Percentiles rank a stretch among this genome's conserved stretches.
Conservation (phyloP, 2,113 vertebrate genomes). For the Oriolus oriolus region DNA sequence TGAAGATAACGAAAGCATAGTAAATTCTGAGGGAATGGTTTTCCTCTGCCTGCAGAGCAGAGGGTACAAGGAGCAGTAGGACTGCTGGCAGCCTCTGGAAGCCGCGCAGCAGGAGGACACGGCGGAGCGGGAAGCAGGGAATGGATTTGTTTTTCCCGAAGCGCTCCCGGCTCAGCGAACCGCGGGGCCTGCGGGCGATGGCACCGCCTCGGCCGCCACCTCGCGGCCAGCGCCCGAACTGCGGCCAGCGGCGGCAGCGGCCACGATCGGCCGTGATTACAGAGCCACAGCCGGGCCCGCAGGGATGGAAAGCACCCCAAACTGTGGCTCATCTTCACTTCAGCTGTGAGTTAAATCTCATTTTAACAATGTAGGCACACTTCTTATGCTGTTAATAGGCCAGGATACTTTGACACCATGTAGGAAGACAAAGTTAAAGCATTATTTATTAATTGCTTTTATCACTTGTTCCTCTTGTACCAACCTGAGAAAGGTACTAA, state of each 20-base stretch:
- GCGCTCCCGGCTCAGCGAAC: background rate
- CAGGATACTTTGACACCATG: background rate
- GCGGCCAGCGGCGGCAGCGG: background rate
- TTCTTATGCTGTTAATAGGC: background rate
- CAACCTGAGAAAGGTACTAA: background rate
- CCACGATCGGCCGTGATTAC: accelerated
- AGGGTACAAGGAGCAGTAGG: accelerated
- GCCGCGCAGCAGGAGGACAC: accelerated
- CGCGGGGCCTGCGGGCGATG: background rate
- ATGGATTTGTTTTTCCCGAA: accelerated
- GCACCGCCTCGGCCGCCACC: background rate
- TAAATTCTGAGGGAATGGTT: accelerated
- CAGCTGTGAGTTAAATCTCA: too few species aligned
- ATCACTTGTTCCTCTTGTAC: background rate
- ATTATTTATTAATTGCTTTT: background rate
- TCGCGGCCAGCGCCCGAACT: background rate
- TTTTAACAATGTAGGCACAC: too few species aligned
- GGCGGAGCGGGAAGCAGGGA: accelerated
- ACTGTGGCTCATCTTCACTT: background rate
- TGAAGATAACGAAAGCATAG: accelerated
- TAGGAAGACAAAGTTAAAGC: background rate
- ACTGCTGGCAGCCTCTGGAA: accelerated
- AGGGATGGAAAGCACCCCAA: accelerated
- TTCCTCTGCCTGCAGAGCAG: background rate
- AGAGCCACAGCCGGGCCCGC: accelerated